These are phyloP conservation scores for Oeneis ivallda DNA, from an alignment of 2,888 invertebrate species.

Conservation along the genomic window DNA sequence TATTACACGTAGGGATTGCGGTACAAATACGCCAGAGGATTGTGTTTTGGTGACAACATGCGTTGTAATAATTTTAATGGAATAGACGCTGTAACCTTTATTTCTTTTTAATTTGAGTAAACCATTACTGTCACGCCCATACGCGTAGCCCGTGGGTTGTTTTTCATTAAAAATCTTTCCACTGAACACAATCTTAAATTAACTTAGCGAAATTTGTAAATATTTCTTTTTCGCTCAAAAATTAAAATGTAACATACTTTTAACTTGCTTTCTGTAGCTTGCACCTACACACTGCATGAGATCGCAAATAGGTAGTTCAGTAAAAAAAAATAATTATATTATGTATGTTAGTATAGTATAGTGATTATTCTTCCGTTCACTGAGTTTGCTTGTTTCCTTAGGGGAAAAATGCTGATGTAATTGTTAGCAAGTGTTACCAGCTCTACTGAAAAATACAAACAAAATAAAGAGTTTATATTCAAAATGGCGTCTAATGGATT, in stretches of 20 bases:
- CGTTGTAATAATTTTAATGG: conserved; percentile 37
- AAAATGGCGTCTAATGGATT: too few relatives aligned
- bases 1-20: conserved; percentile 28
- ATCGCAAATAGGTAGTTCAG: background rate
- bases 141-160: conserved; percentile 21
- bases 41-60: conserved; percentile 33
- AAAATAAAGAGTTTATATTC: too few relatives aligned
- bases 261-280: background rate
- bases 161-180: conserved; percentile 25
- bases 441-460: too few relatives aligned
- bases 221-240: background rate
- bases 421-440: too few relatives aligned
- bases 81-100: conserved; percentile 37
- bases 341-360: too few relatives aligned
- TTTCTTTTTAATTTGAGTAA: conserved; percentile 38
- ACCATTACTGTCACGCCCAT: conserved; percentile 36
- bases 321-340: background rate
- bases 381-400: too few relatives aligned
- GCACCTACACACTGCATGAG: background rate
- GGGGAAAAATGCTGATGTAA: too few relatives aligned
- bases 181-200: conserved; percentile 22
- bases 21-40: conserved; percentile 34
- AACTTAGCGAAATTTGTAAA: conserved; percentile 15
- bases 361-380: too few relatives aligned
- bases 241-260: background rate